Percentiles rank a stretch among this genome's conserved stretches.
Evolutionary conservation across 2,888 invertebrate species (phyloP).

Genomic region (Cantharis flavilabris): DNA sequence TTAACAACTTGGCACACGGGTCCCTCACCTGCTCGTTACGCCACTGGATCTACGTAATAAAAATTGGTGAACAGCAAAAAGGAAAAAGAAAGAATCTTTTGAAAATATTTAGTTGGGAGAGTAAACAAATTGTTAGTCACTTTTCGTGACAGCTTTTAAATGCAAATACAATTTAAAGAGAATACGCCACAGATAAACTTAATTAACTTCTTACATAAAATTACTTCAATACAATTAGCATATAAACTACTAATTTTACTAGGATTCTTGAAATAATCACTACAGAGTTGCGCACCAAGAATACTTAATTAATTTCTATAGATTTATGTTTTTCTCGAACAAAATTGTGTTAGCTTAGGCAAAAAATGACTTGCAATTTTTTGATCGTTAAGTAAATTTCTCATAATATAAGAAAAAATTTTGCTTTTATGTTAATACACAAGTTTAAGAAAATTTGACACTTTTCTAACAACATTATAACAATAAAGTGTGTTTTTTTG

Average conservation of each 20-base stretch:
- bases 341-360: not conserved
- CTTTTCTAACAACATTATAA: not conserved
- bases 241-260: constrained; percentile 2
- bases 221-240: constrained; percentile 3
- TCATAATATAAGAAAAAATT: not conserved
- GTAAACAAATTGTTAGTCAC: constrained; percentile 1
- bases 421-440: not conserved
- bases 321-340: not conserved
- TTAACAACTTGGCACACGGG: no score
- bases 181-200: constrained; percentile 2
- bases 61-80: not conserved
- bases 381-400: not conserved
- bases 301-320: constrained; percentile 1
- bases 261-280: constrained; percentile 1
- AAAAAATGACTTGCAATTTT: not conserved
- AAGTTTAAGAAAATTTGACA: not conserved
- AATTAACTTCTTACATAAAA: constrained; percentile 3
- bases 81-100: not conserved
- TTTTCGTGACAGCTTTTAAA: not conserved
- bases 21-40: no score
- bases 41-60: not conserved
- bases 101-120: not conserved
- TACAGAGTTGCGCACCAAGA: not conserved
- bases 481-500: not conserved
- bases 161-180: constrained; percentile 2